These are phyloP conservation scores for Laspeyria flexula DNA, from an alignment of 2,888 invertebrate genomes.

Conservation along the genomic window DNA sequence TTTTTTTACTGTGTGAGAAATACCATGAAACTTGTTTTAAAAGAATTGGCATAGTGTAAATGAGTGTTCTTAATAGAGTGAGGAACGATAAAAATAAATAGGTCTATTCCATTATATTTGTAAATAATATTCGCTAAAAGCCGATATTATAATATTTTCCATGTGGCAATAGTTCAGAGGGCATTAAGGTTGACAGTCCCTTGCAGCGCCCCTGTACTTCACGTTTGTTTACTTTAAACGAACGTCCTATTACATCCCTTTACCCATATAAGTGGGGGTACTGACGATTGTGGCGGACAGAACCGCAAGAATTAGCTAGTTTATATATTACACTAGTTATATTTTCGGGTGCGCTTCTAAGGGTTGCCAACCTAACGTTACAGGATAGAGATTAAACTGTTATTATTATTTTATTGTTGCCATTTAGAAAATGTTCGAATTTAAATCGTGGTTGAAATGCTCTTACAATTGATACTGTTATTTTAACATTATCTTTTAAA, in stretches of 20 bases:
- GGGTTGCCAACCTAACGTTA: background rate
- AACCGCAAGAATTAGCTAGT: too few species aligned
- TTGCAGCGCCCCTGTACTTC: too few species aligned
- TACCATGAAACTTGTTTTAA: too few species aligned
- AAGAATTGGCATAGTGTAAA: too few species aligned
- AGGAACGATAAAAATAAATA: constrained; percentile 17
- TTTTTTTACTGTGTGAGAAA: too few species aligned
- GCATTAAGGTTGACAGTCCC: constrained; percentile 1
- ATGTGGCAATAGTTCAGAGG: constrained; percentile 14
- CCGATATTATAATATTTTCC: constrained; percentile 31
- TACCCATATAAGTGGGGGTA: background rate
- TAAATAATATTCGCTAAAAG: constrained; percentile 37
- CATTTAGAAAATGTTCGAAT: constrained; percentile 36
- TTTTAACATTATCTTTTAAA: too few species aligned
- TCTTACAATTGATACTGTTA: background rate
- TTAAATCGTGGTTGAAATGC: constrained; percentile 21
- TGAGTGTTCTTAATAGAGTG: too few species aligned
- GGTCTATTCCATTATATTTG: constrained; percentile 34
- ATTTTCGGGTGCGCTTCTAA: background rate
- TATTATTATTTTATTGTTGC: constrained; percentile 15
- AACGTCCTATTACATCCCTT: too few species aligned
- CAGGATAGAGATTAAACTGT: constrained; percentile 10
- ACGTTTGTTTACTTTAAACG: too few species aligned
- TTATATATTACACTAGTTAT: too few species aligned
- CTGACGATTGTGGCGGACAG: too few species aligned